These are phyloP conservation scores for Calliscelio sp. DNA, from an alignment of 2,888 invertebrate species.

Conservation along the genomic window DNA sequence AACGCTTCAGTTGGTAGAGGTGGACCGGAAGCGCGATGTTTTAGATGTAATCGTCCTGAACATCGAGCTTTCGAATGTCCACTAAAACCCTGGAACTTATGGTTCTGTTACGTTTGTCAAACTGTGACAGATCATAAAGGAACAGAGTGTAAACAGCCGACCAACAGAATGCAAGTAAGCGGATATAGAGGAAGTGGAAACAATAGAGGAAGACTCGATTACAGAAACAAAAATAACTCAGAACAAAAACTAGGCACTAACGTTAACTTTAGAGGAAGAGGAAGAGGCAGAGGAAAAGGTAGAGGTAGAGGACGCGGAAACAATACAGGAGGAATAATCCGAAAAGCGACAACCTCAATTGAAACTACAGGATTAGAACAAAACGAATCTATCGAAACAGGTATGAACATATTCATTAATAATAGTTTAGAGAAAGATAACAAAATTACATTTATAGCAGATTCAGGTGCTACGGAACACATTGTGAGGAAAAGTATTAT, in stretches of 20 bases:
- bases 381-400: too few species aligned
- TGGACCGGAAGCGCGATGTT: background rate
- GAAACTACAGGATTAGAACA: too few species aligned
- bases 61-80: background rate
- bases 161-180: background rate
- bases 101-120: constrained; percentile 13
- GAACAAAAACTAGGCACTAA: too few species aligned
- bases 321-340: too few species aligned
- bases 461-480: constrained; percentile 1
- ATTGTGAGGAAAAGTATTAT: constrained; percentile 2
- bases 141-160: background rate
- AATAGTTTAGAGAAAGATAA: background rate
- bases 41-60: background rate
- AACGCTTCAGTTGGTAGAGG: background rate
- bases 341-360: too few species aligned
- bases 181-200: background rate
- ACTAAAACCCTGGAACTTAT: background rate
- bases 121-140: background rate
- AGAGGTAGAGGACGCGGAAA: too few species aligned
- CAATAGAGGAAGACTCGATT: too few species aligned
- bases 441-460: constrained; percentile 8
- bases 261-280: too few species aligned
- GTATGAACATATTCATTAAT: too few species aligned
- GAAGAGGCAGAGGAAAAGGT: too few species aligned
- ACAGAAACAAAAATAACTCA: too few species aligned